These are phyloP conservation scores for Cydia pomonella DNA, from an alignment of 1,140 invertebrate species.

Conservation along the genomic window DNA sequence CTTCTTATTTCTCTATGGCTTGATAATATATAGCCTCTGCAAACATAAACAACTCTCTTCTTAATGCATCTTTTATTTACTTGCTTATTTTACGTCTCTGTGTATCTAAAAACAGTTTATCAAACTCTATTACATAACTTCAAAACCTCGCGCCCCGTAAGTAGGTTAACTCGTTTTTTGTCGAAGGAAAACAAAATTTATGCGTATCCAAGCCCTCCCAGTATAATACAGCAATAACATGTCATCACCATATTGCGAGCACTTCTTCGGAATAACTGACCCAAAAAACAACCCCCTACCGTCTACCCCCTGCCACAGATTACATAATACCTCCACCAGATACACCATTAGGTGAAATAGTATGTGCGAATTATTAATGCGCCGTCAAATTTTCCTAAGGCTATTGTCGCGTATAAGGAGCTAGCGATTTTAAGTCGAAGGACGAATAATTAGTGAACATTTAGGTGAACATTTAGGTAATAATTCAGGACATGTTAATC, in stretches of 20 bases:
- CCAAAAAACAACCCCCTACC: constrained; percentile 49
- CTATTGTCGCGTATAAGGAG: no score
- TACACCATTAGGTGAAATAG: not conserved
- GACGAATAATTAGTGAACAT: no score
- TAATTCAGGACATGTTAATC: no score
- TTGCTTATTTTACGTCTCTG: not conserved
- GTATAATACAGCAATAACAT: constrained; percentile 39
- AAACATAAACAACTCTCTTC: not conserved
- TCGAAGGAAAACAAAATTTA: constrained; percentile 23
- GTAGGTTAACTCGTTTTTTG: constrained; percentile 3
- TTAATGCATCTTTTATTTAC: not conserved
- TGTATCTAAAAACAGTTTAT: not conserved
- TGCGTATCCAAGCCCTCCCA: constrained; percentile 29
- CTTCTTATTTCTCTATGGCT: no score
- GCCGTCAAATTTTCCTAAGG: no score
- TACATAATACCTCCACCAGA: not conserved
- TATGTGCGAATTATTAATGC: not conserved
- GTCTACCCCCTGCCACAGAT: not conserved
- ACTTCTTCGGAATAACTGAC: constrained; percentile 55
- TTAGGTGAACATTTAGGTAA: no score
- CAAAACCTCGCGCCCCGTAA: not conserved
- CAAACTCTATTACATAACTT: not conserved
- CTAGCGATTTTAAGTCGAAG: no score
- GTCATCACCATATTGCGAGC: constrained; percentile 39
- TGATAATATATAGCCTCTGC: no score